Evolutionary conservation across 2,113 vertebrate genomes (phyloP), one percentile per base, ranked within the genome.

Genomic region (Equus quagga): DNA sequence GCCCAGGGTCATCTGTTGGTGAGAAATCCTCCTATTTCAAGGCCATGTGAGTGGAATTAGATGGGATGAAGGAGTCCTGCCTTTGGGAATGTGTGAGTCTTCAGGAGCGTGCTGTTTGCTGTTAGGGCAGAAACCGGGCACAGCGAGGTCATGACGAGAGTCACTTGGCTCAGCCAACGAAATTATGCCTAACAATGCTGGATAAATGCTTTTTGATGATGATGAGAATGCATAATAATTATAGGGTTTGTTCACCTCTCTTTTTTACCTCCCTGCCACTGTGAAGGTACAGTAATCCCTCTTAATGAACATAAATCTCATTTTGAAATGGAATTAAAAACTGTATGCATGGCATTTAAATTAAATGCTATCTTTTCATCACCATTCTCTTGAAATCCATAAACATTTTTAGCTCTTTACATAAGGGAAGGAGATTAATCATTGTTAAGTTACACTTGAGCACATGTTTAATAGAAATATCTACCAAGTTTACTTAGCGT

Each of bases 141-240:
- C 76, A 85, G 72, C 94, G 1, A 0, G 69, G 31, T 67, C 89
- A 15, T 60, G 73, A 84, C n/a, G 70, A 93, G 49, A 80, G 82
- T 72, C 96, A 36, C 78, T 91, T 58, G 62, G 65, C 93, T 83
- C 86, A 87, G 96, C 89, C 93, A 79, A 87, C 73, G 83, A 72
- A 94, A 92, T 64, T 56, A 64, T 72, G 86, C 92, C 89, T 69
- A 51, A 73, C 58, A 36, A 44, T 46, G 83, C 81, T 93, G 96
- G 92, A 88, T 85, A 95, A 65, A 81, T 86, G 93, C 88, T 97
- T 69, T 96, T 72, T 96, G 96, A 89, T 72, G 83, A 19, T 82
- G 88, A 72, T 26, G 92, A 96, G 89, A 95, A 93, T 82, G 76
- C 19, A 54, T 65, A 83, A 46, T 98, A 98, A 98, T 97, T 98